A percentile compares a stretch with the other conserved stretches of the same genome.
Conservation (phyloP, 2,113 vertebrate species). For the Oplegnathus fasciatus region DNA sequence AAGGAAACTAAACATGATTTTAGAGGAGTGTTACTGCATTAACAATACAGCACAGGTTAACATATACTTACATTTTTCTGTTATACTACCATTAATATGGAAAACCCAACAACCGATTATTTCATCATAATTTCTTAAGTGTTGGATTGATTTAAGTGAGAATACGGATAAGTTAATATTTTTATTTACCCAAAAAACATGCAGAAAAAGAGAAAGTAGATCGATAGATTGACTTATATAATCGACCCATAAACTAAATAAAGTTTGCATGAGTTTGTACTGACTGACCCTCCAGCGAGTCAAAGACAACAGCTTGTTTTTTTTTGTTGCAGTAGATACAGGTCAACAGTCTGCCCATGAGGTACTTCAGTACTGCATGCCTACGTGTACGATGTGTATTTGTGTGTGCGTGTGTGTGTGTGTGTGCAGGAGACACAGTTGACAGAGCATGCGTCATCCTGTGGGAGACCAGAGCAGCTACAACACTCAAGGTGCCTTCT, state of each 20-base stretch:
- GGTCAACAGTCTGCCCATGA: conserved; percentile 56
- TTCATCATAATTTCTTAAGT: background rate
- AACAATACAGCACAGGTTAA: background rate
- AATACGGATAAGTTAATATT: background rate
- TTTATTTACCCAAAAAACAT: background rate
- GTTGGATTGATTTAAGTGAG: background rate
- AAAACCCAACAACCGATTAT: background rate
- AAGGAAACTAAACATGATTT: background rate
- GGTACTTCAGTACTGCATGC: conserved; percentile 27
- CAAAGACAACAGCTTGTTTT: conserved; percentile 8
- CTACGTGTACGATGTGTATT: background rate
- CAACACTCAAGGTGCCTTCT: conserved; percentile 70
- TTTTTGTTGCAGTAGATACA: conserved; percentile 48
- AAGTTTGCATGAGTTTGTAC: conserved; percentile 10
- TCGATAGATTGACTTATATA: background rate
- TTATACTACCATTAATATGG: background rate
- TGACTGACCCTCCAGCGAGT: conserved; percentile 28
- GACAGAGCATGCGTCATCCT: conserved; percentile 55
- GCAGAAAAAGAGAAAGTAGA: background rate
- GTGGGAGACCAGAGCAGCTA: conserved; percentile 50
- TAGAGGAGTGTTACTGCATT: background rate
- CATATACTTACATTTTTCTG: background rate
- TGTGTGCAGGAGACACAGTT: conserved; percentile 24
- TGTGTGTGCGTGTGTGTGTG: conserved; percentile 13
- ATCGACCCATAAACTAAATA: background rate